phyloP scores from a whole-genome alignment of 2,113 vertebrate species.

The Lonchura striata region DNA sequence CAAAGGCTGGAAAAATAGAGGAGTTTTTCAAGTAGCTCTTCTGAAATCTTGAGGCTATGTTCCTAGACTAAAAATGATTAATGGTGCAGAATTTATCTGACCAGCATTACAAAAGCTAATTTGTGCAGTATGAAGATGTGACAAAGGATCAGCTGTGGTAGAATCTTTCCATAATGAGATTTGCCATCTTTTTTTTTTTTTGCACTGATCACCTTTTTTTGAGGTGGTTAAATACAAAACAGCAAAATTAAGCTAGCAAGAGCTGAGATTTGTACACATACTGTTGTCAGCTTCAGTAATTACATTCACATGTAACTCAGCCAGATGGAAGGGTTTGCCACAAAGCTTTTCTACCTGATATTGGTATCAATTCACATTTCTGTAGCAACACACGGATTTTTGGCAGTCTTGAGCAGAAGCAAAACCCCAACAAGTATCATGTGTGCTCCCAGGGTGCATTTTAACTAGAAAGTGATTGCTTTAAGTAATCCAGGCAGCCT shows the following conservation, averaged over 20 bases:
- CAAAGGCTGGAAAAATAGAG: neutral
- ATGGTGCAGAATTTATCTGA: neutral
- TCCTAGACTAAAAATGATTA: neutral
- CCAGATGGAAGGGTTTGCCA: neutral
- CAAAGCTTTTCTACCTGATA: neutral
- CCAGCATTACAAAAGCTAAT: neutral
- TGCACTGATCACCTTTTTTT: too few relatives aligned
- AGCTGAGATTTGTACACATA: neutral
- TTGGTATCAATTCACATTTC: slow-evolving; percentile 7
- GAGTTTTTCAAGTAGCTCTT: neutral
- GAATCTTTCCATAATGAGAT: neutral
- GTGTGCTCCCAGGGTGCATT: neutral
- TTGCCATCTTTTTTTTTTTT: too few relatives aligned
- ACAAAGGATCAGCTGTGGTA: neutral
- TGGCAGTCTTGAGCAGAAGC: slow-evolving; percentile 13
- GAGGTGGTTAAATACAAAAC: too few relatives aligned
- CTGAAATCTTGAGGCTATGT: neutral
- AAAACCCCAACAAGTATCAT: slow-evolving; percentile 26
- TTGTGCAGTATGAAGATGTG: neutral
- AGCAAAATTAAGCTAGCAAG: neutral
- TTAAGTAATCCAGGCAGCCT: neutral
- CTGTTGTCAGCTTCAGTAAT: neutral
- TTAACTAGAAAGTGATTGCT: slow-evolving; percentile 16
- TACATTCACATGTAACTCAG: neutral
- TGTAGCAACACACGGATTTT: neutral